Base-by-base conservation (phyloP, 2,797 vertebrate genomes). In the Phrynocephalus guinanensis region DNA sequence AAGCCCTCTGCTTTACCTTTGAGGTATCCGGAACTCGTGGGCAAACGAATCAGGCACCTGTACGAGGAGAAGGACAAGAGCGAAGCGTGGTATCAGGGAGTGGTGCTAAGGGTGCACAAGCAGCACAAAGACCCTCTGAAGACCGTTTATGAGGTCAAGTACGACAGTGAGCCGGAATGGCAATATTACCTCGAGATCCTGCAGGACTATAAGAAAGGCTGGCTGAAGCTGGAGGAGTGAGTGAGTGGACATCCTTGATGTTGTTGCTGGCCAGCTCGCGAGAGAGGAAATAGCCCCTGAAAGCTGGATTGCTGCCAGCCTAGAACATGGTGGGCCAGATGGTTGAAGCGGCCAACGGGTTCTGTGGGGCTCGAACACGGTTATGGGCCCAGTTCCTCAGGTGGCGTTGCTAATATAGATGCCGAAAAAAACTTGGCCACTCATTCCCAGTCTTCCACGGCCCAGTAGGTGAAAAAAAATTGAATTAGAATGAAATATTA, bases 81-180 rank as follows among this genome's bases (percentile, higher is more conserved):
- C 0, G 97, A 98, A 84, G 96, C 96, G 75, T 98, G 97, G 98
- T 98, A 98, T 90, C 93, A 93, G 56, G 97, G 98, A 11, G 93
- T 96, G 87, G 97, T 98, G 82, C 77, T 97, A 82, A 86, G 96
- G 0, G 88, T 98, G 30, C 97, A 98, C 0, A 96, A 97, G 88
- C 95, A 92, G 50, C 94, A 97, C 91, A 82, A 87, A 9, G 96
- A 98, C 90, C 98, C 97, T 1, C 92, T 97, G 7, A 97, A 98
- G 92, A 98, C 97, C 0, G 95, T 98, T 85, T 98, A 97, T 83
- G 97, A 97, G 92, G 98, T 98, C 80, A 91, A 95, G 82, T 98
- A 98, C 20, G 98, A 98, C 93, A 97, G 96, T 1, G 98, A 98
- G 90, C 98, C 98, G 0, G 97, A 97, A 81, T 98, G 97, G 97